These are phyloP conservation scores for Stegophylla sp. DNA, from an alignment of 2,888 invertebrate genomes.

Conservation along the genomic window DNA sequence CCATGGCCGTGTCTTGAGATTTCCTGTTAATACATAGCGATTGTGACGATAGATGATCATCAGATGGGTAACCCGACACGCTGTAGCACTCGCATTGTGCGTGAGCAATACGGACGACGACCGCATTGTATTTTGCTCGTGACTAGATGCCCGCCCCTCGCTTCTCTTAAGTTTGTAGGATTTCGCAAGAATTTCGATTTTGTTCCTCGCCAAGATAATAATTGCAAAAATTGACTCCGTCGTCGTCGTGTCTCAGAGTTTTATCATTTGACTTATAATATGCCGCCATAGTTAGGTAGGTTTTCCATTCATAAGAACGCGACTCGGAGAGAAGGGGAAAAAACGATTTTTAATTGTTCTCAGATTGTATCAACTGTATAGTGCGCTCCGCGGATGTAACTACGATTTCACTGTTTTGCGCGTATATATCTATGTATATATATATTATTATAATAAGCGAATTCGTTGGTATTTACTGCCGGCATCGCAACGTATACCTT, in stretches of 20 bases:
- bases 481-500: no score
- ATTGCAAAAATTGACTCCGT: no score
- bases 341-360: not conserved
- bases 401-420: not conserved
- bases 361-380: not conserved
- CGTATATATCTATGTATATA: not conserved
- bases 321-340: not conserved
- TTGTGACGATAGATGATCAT: not conserved
- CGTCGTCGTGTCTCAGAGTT: not conserved
- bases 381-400: no score
- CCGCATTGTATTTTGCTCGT: no score
- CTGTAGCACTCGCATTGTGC: not conserved
- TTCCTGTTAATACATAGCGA: not conserved
- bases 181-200: slow-evolving; percentile 2
- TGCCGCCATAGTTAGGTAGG: no score
- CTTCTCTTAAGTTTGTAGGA: not conserved
- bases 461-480: not conserved
- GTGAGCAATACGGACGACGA: no score
- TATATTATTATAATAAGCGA: not conserved
- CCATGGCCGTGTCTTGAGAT: slow-evolving; percentile 4
- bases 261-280: not conserved
- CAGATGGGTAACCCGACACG: slow-evolving; percentile 21
- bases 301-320: no score
- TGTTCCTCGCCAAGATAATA: not conserved
- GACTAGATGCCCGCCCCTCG: no score